Evolutionary conservation across 2,113 vertebrate genomes (phyloP), one percentile per base, ranked within the genome.

Genomic region (Apteryx mantelli): DNA sequence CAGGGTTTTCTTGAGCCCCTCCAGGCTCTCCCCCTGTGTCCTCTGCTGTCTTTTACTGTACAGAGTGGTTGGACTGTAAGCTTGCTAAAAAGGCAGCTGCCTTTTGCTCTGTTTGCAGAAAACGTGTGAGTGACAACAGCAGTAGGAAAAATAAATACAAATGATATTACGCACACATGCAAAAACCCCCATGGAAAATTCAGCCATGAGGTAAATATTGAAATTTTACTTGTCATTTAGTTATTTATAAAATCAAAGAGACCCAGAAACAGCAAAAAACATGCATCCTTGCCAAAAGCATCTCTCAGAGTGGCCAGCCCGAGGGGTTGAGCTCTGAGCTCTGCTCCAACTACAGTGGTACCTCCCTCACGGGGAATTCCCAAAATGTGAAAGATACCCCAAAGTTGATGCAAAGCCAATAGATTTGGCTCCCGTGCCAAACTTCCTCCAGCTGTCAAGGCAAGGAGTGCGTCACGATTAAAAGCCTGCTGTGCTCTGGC

Each of bases 221-320:
- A 95, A 88, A 88, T 95, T 98, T 97, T 93, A 92, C 91, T 97
- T 96, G 95, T 97, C 91, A 95, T 93, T 95, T 84, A 83, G 94
- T 83, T 97, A 97, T 97, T 96, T 93, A 88, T 88, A 94, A 95
- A 95, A 92, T 95, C 88, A 90, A 58, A 95, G 79, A 93, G 36
- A 74, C 26, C 58, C 89, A 98, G 84, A 96, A 98, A 91, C 81
- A 95, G 75, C 26, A 28, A 69, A 88, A 86, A 73, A 95, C 8
- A 55, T 5, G 18, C 42, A 87, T 58, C 44, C 60, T 97, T 97
- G 95, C 96, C 97, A 98, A 97, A 94, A 89, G 30, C 11, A 1
- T 95, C 82, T 96, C 90, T 84, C 80, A 89, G 56, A 95, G 93
- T n/a, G 63, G 83, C 91, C 91, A 44, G 92, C 86, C 92, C 81